A percentile compares a stretch with the other conserved stretches of the same genome.
phyloP scores from a whole-genome alignment of 2,888 invertebrate genomes.

The Beris chalybata region DNA sequence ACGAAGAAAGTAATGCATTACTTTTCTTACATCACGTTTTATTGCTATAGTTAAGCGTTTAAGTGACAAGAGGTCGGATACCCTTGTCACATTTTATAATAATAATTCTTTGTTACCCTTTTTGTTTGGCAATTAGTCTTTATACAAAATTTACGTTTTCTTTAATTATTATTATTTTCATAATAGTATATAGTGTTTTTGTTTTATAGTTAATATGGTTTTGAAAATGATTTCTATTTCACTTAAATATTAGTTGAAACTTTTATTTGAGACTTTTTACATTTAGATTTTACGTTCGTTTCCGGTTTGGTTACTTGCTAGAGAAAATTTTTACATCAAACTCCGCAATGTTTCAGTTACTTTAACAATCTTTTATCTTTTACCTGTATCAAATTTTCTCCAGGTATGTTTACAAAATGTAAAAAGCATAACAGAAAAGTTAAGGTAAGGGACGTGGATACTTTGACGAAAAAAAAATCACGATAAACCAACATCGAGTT shows the following conservation, averaged over 20 bases:
- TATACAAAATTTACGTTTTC: conserved; percentile 18
- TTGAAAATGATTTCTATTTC: conserved; percentile 19
- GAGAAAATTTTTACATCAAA: too few species aligned
- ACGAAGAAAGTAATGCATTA: conserved; percentile 23
- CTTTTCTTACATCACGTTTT: conserved; percentile 13
- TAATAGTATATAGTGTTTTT: too few species aligned
- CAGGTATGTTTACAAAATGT: too few species aligned
- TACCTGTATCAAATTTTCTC: too few species aligned
- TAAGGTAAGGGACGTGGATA: too few species aligned
- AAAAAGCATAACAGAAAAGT: too few species aligned
- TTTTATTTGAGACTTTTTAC: conserved; percentile 18
- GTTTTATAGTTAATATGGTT: not conserved
- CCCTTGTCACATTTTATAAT: conserved; percentile 5
- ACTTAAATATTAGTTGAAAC: conserved; percentile 8
- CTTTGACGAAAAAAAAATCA: too few species aligned
- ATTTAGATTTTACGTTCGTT: conserved; percentile 3
- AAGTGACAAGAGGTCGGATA: conserved; percentile 14
- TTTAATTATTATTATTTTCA: too few species aligned
- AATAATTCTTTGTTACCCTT: conserved; percentile 27
- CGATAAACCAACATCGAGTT: too few species aligned
- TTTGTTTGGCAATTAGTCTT: conserved; percentile 20
- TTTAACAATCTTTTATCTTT: too few species aligned
- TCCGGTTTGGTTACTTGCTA: not conserved
- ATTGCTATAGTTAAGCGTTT: conserved; percentile 34
- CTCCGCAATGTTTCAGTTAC: too few species aligned